A percentile compares a stretch with the other conserved stretches of the same genome.
phyloP scores from a whole-genome alignment of 2,888 invertebrate species.

The Drosophila kambysellisi region DNA sequence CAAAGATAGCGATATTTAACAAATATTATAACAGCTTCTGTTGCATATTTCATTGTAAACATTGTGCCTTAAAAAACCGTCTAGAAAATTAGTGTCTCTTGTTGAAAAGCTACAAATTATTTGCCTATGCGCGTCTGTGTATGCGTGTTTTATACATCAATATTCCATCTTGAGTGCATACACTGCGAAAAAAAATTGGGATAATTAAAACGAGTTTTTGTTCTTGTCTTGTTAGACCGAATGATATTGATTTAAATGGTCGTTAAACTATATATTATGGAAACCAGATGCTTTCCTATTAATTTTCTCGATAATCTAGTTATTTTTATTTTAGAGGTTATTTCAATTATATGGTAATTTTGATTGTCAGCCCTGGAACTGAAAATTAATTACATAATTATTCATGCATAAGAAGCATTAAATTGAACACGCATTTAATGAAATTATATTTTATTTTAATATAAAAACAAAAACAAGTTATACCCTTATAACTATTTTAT shows the following conservation, averaged over 20 bases:
- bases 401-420: neutral
- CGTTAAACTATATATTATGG: too few relatives aligned
- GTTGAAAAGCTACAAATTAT: conserved; percentile 4
- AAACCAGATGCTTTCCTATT: neutral
- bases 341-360: neutral
- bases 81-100: conserved; percentile 6
- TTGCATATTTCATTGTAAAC: conserved; percentile 35
- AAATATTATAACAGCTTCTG: conserved; percentile 49
- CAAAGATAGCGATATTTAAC: conserved; percentile 28
- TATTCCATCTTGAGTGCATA: neutral
- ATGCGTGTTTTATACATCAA: neutral
- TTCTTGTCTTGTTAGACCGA: neutral
- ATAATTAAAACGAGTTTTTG: neutral
- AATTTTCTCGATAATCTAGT: neutral
- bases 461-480: neutral
- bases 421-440: neutral
- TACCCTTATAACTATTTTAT: neutral
- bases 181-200: conserved; percentile 4
- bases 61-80: conserved; percentile 16
- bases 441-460: neutral
- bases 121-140: neutral
- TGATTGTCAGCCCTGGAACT: neutral
- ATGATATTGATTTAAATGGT: neutral
- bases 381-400: neutral
- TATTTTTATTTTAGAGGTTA: neutral